Base-by-base conservation (phyloP, 2,113 vertebrate genomes). In the Pristiophorus japonicus region DNA sequence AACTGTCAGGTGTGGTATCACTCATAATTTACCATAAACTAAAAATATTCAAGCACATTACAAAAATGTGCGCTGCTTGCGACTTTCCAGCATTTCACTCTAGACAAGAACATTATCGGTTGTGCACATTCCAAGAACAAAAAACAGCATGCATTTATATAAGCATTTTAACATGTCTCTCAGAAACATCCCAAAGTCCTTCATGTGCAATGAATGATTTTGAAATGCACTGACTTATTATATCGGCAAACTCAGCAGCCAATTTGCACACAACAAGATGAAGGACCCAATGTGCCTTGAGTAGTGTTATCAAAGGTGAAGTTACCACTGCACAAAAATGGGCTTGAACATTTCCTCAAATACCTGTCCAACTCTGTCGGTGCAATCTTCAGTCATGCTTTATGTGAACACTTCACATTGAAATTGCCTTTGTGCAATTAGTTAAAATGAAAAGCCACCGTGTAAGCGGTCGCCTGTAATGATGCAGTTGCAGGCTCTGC, bases 1-100 rank as follows among this genome's bases (percentile, higher is more conserved):
- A 94, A 70, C n/a, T 94, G 91, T 94, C 66, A 94, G 93, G 42
- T 94, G 65, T 94, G 65, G 51, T 67, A 51, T 94, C 92, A 30
- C 45, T 70, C 87, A 70, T 70, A 90, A 90, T 90, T 90, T 90
- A 90, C 62, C n/a, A 90, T 51, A 47, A 70, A 10, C 92, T 94
- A 70, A 70, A 70, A 94, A 94, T 94, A 67, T 42, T 94, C 91
- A 91, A 93, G 34, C 90, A 6, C 63, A 94, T 63, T 94, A 27
- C 22, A 67, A 38, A 92, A 94, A 65, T 20, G 66, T 51, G 66
- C 66, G 70, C 38, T 27, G 22, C 66, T 94, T 94, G 66, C 27
- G 70, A 70, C 38, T 45, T 70, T 45, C 34, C 88, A 70, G 10
- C 16, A 34, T 45, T 94, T 70, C 27, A 45, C 0, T 94, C 7